Evolutionary conservation across 2,888 invertebrate species (phyloP), one percentile per base, ranked within the genome.

Genomic region (Poecilus cupreus): DNA sequence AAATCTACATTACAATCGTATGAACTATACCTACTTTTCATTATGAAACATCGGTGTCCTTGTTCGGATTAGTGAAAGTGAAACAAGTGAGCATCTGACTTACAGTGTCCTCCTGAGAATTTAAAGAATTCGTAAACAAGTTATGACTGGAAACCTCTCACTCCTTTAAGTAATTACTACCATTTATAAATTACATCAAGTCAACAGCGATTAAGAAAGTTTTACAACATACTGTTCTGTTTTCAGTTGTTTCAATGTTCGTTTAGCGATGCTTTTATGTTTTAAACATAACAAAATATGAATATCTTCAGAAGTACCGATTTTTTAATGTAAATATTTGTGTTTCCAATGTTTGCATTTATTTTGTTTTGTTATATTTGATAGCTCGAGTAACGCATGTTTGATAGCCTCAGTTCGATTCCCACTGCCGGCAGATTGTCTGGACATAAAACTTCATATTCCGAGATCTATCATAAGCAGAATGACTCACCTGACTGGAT

Each of bases 111-210:
- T 54, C 54, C 18, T 22, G 54, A 22, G 54, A 54, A 54, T 54
- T 20, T 20, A 20, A 22, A 54, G 54, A 54, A 54, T 54, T 54
- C 22, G 54, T 54, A 54, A 54, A 54, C 54, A 54, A 54, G 49
- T 49, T 49, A 49, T 49, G 49, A 18, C 49, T 49, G 11, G 11
- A 49, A 49, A 49, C 49, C 18, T 49, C 49, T 49, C 32, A 32
- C 32, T 32, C 32, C 32, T 1, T 32, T 32, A 32, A 6, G 8
- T 8, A 8, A 32, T 5, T 32, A 32, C 4, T 32, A n/a, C n/a
- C 32, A 32, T 32, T 32, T 32, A 32, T 32, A 32, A 32, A 32
- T 32, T 32, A 3, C 32, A 8, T 32, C 32, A 32, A 32, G 32
- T 32, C 1, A 32, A 1, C 32, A 32, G 32, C 32, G 32, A 32